Conservation (phyloP, 2,797 vertebrate species). For the Caiman crocodilus region DNA sequence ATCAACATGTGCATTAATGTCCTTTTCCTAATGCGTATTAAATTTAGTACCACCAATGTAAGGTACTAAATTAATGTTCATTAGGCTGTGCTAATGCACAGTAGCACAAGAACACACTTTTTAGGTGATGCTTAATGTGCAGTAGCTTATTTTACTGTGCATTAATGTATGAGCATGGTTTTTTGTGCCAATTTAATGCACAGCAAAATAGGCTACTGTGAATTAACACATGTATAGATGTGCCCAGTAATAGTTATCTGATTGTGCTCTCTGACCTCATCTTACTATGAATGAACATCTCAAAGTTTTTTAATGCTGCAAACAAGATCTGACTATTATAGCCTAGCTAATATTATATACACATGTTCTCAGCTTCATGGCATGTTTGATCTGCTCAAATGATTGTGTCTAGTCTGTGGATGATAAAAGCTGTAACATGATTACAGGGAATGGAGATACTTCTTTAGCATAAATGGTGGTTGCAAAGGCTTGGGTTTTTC, state of each 20-base stretch:
- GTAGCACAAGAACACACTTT: too few relatives aligned
- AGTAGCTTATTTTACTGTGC: too few relatives aligned
- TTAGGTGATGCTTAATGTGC: too few relatives aligned
- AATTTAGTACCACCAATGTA: too few relatives aligned
- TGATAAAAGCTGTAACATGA: neutral
- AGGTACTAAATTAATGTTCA: too few relatives aligned
- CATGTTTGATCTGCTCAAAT: neutral
- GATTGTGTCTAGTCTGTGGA: neutral
- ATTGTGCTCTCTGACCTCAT: neutral
- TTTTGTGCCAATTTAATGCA: too few relatives aligned
- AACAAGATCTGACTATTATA: neutral
- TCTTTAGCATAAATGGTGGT: neutral
- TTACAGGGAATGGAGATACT: neutral
- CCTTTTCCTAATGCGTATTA: too few relatives aligned
- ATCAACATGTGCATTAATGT: too few relatives aligned
- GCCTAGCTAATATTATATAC: neutral
- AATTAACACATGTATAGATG: too few relatives aligned
- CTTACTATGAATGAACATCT: neutral
- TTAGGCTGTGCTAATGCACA: too few relatives aligned
- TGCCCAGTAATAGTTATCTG: neutral
- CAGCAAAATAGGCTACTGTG: too few relatives aligned
- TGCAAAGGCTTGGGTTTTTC: neutral
- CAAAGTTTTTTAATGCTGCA: neutral
- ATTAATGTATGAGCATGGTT: too few relatives aligned
- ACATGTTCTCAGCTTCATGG: neutral